Evolutionary conservation across 1,140 invertebrate genomes (phyloP), one percentile per base, ranked within the genome.

Genomic region (Gonioctena quinquepunctata): DNA sequence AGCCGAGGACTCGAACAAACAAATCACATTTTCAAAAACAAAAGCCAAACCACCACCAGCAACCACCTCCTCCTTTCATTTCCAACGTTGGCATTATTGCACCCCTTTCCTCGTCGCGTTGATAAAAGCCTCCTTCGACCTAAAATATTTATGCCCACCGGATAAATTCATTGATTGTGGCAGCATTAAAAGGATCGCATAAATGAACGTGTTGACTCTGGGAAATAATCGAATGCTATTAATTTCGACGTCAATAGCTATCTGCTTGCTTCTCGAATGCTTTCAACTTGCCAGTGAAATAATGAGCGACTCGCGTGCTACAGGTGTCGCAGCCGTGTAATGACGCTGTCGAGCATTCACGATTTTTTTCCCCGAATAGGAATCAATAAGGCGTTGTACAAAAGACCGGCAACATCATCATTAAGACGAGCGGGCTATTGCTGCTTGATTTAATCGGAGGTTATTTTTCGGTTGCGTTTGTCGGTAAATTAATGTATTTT

Each of bases 201-300:
- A 76, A 75, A 76, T 69, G 71, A 67, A 75, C 62, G 74, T 76
- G 74, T 77, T 77, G 73, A 76, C 73, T 77, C 60, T 74, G 76
- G n/a, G 68, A 78, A 77, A 76, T 78, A 78, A 78, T 78, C 77
- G 75, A 78, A 77, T 71, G 75, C 77, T 76, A 78, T 78, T 77
- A 78, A 78, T 77, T 78, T 72, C 60, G 60, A 70, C 70, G 73
- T 78, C 75, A 77, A 77, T 78, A 71, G 75, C 72, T 74, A 75
- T 74, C 73, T 74, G 70, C 70, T 75, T 28, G 63, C 61, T 63
- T 63, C 42, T 23, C 33, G 18, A 54, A 23, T 54, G 52, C 52
- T 54, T 54, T 54, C 22, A 42, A 59, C 60, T 18, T 62, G 68
- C 70, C 65, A 68, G n/a, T n/a, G 72, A 64, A 69, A 72, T 77